phyloP scores from a whole-genome alignment of 2,113 vertebrate species.

The Cryptotis parvus region DNA sequence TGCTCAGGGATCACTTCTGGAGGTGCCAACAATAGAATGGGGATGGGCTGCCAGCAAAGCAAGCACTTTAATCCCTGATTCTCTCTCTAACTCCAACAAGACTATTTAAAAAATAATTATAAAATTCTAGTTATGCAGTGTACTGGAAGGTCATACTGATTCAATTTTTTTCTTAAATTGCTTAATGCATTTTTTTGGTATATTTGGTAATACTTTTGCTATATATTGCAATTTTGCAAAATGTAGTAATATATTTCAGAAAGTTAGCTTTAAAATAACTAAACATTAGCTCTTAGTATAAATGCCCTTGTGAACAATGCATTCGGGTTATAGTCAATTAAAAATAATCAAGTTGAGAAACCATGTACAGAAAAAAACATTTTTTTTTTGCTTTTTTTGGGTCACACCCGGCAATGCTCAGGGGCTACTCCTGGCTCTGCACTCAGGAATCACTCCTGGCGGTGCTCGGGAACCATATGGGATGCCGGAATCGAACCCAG shows the following conservation, averaged over 20 bases:
- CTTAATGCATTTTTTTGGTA: neutral
- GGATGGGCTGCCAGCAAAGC: no score
- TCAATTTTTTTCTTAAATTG: conserved; percentile 43
- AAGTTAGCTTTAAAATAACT: conserved; percentile 80
- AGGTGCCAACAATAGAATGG: no score
- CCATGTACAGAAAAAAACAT: conserved; percentile 66
- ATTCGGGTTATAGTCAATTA: conserved; percentile 79
- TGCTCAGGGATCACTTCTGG: no score
- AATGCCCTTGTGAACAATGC: conserved; percentile 80
- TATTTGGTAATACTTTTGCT: conserved; percentile 7
- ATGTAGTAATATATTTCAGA: conserved; percentile 76
- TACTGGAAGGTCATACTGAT: neutral
- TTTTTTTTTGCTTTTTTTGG: no score
- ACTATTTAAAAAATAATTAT: conserved; percentile 14
- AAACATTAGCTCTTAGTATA: conserved; percentile 81
- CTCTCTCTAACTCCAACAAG: neutral
- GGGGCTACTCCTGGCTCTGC: no score
- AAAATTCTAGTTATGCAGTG: neutral
- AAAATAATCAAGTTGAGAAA: conserved; percentile 81
- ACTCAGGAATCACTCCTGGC: no score
- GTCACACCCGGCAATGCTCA: no score
- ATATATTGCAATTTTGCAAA: conserved; percentile 78
- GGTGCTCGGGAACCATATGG: no score
- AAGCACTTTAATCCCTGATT: no score
- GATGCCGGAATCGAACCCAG: no score